Conservation (phyloP, 2,113 vertebrate species). For the Gobio gobio region DNA sequence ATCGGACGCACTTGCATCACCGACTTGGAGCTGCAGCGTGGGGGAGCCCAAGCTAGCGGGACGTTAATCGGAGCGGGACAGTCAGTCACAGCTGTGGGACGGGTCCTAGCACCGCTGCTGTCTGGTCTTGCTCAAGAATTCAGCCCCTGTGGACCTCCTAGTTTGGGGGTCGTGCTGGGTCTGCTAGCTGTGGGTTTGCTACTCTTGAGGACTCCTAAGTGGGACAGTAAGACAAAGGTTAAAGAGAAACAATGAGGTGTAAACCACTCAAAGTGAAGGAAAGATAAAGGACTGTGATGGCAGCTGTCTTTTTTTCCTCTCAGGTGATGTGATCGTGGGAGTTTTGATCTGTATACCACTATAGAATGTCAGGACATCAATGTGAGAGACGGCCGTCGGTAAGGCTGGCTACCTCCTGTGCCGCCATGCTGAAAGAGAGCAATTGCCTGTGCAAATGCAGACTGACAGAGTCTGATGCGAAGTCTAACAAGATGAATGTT, state of each 20-base stretch:
- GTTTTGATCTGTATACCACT: not conserved
- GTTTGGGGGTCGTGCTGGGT: conserved; percentile 82
- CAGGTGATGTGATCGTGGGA: conserved; percentile 8
- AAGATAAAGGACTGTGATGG: conserved; percentile 21
- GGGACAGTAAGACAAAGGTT: conserved; percentile 62
- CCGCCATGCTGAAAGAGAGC: not conserved
- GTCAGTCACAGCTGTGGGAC: conserved; percentile 90
- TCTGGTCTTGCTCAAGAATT: conserved; percentile 91
- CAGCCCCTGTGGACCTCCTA: conserved; percentile 89
- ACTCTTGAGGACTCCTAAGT: conserved; percentile 73
- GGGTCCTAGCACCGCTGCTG: conserved; percentile 86
- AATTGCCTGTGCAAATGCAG: not conserved
- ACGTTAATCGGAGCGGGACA: conserved; percentile 89
- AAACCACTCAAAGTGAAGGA: not conserved
- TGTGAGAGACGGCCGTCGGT: not conserved
- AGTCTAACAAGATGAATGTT: not conserved
- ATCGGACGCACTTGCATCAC: conserved; percentile 89
- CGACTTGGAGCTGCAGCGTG: conserved; percentile 85
- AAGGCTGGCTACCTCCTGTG: not conserved
- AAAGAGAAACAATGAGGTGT: conserved; percentile 43
- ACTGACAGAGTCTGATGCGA: not conserved
- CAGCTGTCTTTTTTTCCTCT: conserved; percentile 26
- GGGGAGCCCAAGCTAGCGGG: conserved; percentile 84
- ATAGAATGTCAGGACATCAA: not conserved
- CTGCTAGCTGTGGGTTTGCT: conserved; percentile 80